Evolutionary conservation across 2,797 vertebrate species (phyloP), one percentile per base, ranked within the genome.

Genomic region (Takifugu ocellatus): DNA sequence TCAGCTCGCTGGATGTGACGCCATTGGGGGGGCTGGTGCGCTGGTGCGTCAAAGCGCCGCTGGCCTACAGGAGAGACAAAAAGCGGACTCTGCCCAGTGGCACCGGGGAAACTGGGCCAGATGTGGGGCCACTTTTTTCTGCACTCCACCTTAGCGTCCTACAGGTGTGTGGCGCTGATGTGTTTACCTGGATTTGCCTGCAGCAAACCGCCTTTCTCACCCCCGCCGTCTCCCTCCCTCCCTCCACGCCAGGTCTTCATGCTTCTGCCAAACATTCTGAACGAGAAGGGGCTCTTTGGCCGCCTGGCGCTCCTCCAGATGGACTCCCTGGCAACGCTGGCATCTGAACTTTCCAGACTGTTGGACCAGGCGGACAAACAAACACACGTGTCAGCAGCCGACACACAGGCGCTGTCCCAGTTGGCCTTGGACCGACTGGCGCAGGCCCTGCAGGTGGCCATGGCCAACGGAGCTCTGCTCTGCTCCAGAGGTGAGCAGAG

Each of bases 11-110:
- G 29, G 97, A 98, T 70, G 89, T 97, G 68, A 97, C 96, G 0
- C 95, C 97, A 0, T 89, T 99, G n/a, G 90, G 93, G 0, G 95
- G 97, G 2, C 83, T 99, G 61, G 90, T 98, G 50, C 92, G 94
- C 56, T 98, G 96, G 96, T 98, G 96, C 0, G 93, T 98, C 73
- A 96, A 96, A 76, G 93, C 96, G 0, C 96, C 96, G 0, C 73
- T 98, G 83, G 94, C 92, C 39, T 94, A 94, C 61, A 91, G 88
- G 12, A 88, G 85, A 73, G 92, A 89, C 68, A 88, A 90, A 72
- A 94, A 96, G 73, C 79, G 78, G n/a, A 61, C 66, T 0, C 54
- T 90, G 25, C 72, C 87, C 25, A 92, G 92, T 0, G 90, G 91
- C 46, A 91, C 87, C 15, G 26, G 77, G 10, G 82, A 73, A 56